Percentiles rank a stretch among this genome's conserved stretches.
phyloP scores from a whole-genome alignment of 2,888 invertebrate species.

The Drosophila tripunctata region DNA sequence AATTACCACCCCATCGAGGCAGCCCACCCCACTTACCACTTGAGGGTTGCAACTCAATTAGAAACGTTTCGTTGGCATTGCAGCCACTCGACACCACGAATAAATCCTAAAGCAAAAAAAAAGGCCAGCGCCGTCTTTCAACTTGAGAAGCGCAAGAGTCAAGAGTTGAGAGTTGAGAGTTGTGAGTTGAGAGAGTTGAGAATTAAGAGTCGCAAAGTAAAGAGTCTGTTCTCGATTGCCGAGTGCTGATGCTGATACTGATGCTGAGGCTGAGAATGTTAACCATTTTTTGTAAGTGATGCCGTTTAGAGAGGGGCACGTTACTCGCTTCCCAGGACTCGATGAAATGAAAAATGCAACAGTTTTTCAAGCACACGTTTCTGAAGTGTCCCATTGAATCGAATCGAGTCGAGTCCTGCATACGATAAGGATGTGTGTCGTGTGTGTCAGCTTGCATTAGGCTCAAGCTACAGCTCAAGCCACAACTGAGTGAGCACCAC shows the following conservation, averaged over 20 bases:
- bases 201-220: constrained; percentile 4
- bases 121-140: constrained; percentile 17
- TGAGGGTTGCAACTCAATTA: constrained; percentile 69
- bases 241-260: constrained; percentile 47
- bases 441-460: constrained; percentile 75
- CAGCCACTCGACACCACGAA: constrained; percentile 47
- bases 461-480: constrained; percentile 44
- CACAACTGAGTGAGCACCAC: constrained; percentile 20
- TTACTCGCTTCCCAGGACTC: constrained; percentile 50
- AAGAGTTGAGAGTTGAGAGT: constrained; percentile 1
- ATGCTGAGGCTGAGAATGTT: constrained; percentile 65
- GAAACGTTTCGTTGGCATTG: constrained; percentile 58
- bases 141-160: constrained; percentile 6
- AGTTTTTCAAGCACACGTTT: constrained; percentile 57
- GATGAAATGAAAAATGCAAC: constrained; percentile 58
- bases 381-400: constrained; percentile 23
- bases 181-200: constrained; percentile 2
- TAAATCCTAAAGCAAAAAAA: neutral
- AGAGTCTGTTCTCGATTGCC: neutral
- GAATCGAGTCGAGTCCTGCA: too few species aligned
- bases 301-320: constrained; percentile 65
- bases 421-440: constrained; percentile 47
- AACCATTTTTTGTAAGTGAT: constrained; percentile 71
- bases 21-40: neutral
- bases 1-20: neutral